phyloP scores from a whole-genome alignment of 2,888 invertebrate species.

The Agrotis ipsilon region DNA sequence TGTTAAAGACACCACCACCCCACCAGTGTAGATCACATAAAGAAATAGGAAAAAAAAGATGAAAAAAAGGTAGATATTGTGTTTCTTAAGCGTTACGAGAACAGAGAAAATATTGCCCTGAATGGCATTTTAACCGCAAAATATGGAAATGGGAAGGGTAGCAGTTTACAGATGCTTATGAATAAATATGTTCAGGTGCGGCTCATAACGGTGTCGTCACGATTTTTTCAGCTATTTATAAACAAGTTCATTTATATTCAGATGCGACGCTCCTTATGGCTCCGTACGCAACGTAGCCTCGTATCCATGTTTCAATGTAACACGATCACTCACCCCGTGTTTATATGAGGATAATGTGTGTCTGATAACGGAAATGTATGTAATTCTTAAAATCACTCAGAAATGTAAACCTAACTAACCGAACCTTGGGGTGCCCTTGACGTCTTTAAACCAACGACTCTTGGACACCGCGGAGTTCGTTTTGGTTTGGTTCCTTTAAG shows the following conservation, averaged over 20 bases:
- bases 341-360: conserved; percentile 63
- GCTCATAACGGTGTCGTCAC: conserved; percentile 20
- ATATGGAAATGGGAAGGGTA: conserved; percentile 22
- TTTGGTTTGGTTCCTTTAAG: no score
- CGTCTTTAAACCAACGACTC: no score
- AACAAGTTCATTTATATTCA: conserved; percentile 75
- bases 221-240: conserved; percentile 50
- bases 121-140: conserved; percentile 33
- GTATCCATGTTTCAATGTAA: conserved; percentile 73
- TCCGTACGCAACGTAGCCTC: conserved; percentile 59
- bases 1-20: no score
- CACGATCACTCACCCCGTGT: conserved; percentile 58
- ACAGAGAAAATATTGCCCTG: conserved; percentile 26
- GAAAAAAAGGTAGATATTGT: conserved; percentile 4
- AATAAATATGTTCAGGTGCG: conserved; percentile 44
- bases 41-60: background rate
- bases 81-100: conserved; percentile 6
- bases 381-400: no score
- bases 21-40: background rate
- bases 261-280: conserved; percentile 42
- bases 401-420: no score
- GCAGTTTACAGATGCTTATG: conserved; percentile 37
- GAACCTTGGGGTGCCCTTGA: no score
- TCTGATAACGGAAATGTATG: background rate
- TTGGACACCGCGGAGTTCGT: no score